These are phyloP conservation scores for Zootoca vivipara DNA, from an alignment of 2,113 vertebrate species.

Conservation along the genomic window DNA sequence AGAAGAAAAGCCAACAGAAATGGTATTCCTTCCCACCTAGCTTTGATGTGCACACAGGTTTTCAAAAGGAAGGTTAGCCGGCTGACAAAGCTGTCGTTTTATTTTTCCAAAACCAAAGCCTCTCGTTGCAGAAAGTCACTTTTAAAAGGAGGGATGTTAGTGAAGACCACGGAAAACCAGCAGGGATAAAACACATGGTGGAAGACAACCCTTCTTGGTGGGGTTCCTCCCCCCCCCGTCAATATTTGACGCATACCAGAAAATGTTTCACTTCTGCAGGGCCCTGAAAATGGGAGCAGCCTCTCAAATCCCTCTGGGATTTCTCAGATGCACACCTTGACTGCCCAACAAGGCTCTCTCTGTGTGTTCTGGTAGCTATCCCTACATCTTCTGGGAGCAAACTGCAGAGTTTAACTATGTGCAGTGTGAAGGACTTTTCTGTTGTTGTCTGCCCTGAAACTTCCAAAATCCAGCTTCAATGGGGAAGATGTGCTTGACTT, in stretches of 20 bases:
- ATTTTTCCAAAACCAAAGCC: background rate
- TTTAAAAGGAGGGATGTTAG: background rate
- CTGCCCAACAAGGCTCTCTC: background rate
- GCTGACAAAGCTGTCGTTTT: background rate
- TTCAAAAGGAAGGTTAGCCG: slow-evolving; percentile 39
- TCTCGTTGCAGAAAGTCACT: rapidly evolving
- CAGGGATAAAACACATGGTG: rapidly evolving
- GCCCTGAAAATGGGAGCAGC: background rate
- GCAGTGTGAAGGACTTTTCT: too few species aligned
- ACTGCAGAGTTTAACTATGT: too few species aligned
- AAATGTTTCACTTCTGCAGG: background rate
- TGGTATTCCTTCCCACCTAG: background rate
- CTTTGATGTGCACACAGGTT: background rate
- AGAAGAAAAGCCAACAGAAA: background rate
- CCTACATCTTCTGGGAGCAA: too few species aligned
- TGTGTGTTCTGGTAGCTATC: too few species aligned
- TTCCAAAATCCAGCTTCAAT: too few species aligned
- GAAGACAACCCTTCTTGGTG: background rate
- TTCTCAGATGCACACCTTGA: too few species aligned
- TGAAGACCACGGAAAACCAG: background rate
- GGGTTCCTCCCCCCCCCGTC: background rate
- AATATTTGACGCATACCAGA: background rate
- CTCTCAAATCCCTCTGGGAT: background rate
- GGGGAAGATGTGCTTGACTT: background rate
- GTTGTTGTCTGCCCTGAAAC: too few species aligned